Base-by-base conservation (phyloP, 1,140 invertebrate species). In the Leptinotarsa defecta region DNA sequence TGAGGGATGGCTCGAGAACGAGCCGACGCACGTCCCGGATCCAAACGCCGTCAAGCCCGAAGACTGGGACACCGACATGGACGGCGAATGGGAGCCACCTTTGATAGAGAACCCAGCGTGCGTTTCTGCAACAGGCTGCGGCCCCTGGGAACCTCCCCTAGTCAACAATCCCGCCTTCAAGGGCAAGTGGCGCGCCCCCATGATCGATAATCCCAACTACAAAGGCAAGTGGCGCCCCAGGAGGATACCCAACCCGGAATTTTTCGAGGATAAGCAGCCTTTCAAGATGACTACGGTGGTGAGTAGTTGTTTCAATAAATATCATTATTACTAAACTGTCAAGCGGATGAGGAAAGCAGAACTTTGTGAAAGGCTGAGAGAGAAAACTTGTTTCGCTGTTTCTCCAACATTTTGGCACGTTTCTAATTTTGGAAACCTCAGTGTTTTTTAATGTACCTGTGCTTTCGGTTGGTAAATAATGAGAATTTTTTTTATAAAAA, bases 31-130 rank as follows among this genome's bases (percentile, higher is more conserved):
- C 85, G 93, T 99, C 75, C 91, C 96, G 77, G 97, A 99, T 88
- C 92, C 95, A 0, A 90, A 92, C 63, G 94, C 96, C 11, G 86
- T 90, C 48, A 97, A 96, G 87, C 98, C 97, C 0, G 90, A 90
- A 1, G 97, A 99, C 86, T 99, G 98, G 98, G 98, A 99, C 87
- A 91, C 94, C 67, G 96, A 98, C 78, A 99, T 99, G 92, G 98
- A 99, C 88, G 98, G 98, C 1, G 94, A 96, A 86, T 99, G 98
- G 97, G 98, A 99, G 87, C 92, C 98, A 19, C 95, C 97, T 1
- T 88, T 97, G 70, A 92, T 99, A 48, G 90, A 92, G 75, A 99
- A 99, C 88, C 96, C 97, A 0, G 90, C 74, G 17, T 85, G 84
- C 65, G 76, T 72, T 1, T 89, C 91, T 77, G 94, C 91, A 13